Evolutionary conservation across 2,888 invertebrate species (phyloP), one percentile per base, ranked within the genome.

Genomic region (Amaurobius ferox): DNA sequence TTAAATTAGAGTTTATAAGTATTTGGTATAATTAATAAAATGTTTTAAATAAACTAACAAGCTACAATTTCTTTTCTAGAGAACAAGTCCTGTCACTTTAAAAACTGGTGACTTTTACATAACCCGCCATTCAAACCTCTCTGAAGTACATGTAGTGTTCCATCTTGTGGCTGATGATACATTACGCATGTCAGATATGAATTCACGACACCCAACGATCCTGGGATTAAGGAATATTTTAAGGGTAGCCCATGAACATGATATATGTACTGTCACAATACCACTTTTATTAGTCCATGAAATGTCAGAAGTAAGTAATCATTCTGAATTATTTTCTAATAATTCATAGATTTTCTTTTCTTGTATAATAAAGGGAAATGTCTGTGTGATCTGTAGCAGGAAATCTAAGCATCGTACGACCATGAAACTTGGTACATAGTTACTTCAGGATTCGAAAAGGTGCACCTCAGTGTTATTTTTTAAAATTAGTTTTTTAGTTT

Each of bases 151-250:
- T 92, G 95, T 98, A 0, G 95, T 98, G 68, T 99, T 98, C 92
- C 99, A 99, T 91, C 94, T 99, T 90, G 95, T 98, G 7, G 95
- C 95, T 0, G 98, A 98, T 91, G 97, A 98, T 90, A 90, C 90
- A 19, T 89, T 92, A 1, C 90, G 90, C 39, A 88, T 90, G 78
- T 95, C 94, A 81, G 98, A 99, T 91, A 97, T 99, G 74, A 97
- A 97, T 90, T 99, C 98, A 0, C 94, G 99, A 1, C 98, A 99
- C 93, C 96, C 97, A 1, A 96, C 96, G 28, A 97, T 99, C 89
- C 93, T 98, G 85, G 99, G 98, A 0, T 93, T 99, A 86, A 94
- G 99, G 87, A 98, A 98, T 92, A 96, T 99, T 88, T 93, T 99
- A 89, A 97, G 98, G 93, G 95, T 96, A 73, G 97, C 98, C n/a